These are phyloP conservation scores for Ormyrus pomaceus DNA, from an alignment of 2,888 invertebrate species.

Conservation along the genomic window DNA sequence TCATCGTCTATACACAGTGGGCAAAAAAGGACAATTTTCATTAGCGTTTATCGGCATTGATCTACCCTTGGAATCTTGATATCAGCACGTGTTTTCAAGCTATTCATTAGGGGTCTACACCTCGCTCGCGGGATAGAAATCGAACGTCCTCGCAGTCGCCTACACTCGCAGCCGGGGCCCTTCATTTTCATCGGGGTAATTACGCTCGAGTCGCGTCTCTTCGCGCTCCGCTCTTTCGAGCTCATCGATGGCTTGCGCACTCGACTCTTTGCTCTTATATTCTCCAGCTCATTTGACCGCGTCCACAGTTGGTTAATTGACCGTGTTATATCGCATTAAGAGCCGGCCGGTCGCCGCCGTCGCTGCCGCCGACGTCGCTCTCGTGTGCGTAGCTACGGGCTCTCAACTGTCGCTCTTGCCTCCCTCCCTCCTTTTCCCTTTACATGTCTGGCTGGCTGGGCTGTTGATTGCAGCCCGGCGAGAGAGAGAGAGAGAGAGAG, in stretches of 20 bases:
- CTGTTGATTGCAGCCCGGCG: neutral
- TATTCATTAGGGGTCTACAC: slow-evolving; percentile 19
- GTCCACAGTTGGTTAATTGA: slow-evolving; percentile 58
- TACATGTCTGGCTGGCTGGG: neutral
- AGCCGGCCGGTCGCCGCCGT: slow-evolving; percentile 19
- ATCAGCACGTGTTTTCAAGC: neutral
- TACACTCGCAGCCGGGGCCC: neutral
- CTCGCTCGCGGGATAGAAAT: slow-evolving; percentile 6
- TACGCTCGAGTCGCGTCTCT: slow-evolving; percentile 16
- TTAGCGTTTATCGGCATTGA: slow-evolving; percentile 2
- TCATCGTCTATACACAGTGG: neutral
- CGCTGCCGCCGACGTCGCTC: too few species aligned
- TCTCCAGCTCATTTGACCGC: slow-evolving; percentile 46
- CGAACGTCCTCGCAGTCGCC: neutral
- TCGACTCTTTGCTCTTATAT: slow-evolving; percentile 32
- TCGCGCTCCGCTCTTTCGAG: neutral
- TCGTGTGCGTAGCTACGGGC: too few species aligned
- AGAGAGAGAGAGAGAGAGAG: neutral
- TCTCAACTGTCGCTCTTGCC: neutral
- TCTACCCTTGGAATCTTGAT: slow-evolving; percentile 32
- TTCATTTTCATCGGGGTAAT: slow-evolving; percentile 44
- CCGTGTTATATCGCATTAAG: slow-evolving; percentile 61
- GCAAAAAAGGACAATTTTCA: neutral
- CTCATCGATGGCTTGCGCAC: slow-evolving; percentile 30
- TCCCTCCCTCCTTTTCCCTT: slow-evolving; percentile 10